phyloP scores from a whole-genome alignment of 2,888 invertebrate species.

The Steinernema scapterisci region DNA sequence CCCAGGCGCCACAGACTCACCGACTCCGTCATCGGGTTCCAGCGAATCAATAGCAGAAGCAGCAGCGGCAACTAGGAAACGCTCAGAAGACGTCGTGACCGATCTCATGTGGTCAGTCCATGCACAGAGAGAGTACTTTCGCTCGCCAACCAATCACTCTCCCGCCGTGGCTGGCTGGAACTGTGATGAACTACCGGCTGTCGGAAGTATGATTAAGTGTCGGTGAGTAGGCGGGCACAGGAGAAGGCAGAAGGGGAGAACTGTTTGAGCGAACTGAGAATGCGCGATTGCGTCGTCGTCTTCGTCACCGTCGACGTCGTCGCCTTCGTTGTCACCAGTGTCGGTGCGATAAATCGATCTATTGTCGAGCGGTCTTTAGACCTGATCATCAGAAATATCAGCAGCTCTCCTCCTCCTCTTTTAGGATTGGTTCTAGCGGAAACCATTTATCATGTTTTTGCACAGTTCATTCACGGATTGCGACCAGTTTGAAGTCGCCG shows the following conservation, averaged over 20 bases:
- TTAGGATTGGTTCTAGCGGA: background rate
- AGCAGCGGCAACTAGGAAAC: too few species aligned
- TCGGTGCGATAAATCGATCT: slow-evolving; percentile 23
- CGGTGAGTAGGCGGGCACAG: background rate
- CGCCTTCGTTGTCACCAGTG: too few species aligned
- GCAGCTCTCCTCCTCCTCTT: background rate
- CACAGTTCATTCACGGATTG: background rate
- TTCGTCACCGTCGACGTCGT: too few species aligned
- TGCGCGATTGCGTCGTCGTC: slow-evolving; percentile 10
- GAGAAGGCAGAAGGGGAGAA: too few species aligned
- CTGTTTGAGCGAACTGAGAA: slow-evolving; percentile 4
- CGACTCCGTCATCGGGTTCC: too few species aligned
- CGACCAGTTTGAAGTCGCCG: background rate
- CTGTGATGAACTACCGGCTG: background rate
- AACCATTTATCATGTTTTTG: slow-evolving; percentile 18
- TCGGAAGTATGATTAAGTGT: slow-evolving; percentile 11
- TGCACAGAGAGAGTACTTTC: background rate
- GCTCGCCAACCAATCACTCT: background rate
- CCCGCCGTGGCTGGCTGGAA: too few species aligned
- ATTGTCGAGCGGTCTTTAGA: background rate
- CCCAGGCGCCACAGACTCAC: too few species aligned
- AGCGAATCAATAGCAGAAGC: too few species aligned
- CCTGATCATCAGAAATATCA: too few species aligned
- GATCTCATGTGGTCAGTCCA: slow-evolving; percentile 16
- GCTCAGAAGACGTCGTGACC: slow-evolving; percentile 25